Percentiles rank a stretch among this genome's conserved stretches.
These are phyloP conservation scores for Euproctis similis DNA, from an alignment of 2,888 invertebrate genomes.

Conservation along the genomic window DNA sequence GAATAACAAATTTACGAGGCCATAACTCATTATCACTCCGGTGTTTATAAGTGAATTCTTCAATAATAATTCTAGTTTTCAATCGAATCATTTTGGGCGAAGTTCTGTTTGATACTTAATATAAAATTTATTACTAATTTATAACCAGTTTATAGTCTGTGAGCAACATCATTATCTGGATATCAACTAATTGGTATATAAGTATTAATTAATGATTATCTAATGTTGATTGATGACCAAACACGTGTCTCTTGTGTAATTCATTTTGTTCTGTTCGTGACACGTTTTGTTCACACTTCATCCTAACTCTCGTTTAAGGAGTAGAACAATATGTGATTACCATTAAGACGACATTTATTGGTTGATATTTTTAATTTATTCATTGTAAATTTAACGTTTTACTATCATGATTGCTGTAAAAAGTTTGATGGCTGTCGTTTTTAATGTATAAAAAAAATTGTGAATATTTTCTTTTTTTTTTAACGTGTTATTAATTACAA, in stretches of 20 bases:
- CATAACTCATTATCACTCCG: slow-evolving; percentile 17
- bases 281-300: slow-evolving; percentile 18
- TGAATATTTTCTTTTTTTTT: too few relatives aligned
- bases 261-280: slow-evolving; percentile 27
- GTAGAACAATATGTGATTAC: too few relatives aligned
- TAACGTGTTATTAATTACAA: too few relatives aligned
- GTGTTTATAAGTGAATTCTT: slow-evolving; percentile 20
- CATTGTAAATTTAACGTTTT: too few relatives aligned
- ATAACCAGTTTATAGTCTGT: slow-evolving; percentile 36
- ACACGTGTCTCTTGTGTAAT: slow-evolving; percentile 46
- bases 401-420: too few relatives aligned
- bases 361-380: too few relatives aligned
- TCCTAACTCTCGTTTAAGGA: too few relatives aligned
- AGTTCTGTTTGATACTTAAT: slow-evolving; percentile 11
- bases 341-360: too few relatives aligned
- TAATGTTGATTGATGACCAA: slow-evolving; percentile 40
- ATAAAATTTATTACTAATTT: slow-evolving; percentile 29
- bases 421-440: too few relatives aligned
- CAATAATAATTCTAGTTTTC: slow-evolving; percentile 21
- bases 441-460: too few relatives aligned
- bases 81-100: slow-evolving; percentile 7
- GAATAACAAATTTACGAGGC: slow-evolving; percentile 18
- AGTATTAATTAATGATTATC: slow-evolving; percentile 48
- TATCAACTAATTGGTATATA: slow-evolving; percentile 48
- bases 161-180: slow-evolving; percentile 43